Conservation (phyloP, 2,797 vertebrate genomes). For the Buceros bicornis region DNA sequence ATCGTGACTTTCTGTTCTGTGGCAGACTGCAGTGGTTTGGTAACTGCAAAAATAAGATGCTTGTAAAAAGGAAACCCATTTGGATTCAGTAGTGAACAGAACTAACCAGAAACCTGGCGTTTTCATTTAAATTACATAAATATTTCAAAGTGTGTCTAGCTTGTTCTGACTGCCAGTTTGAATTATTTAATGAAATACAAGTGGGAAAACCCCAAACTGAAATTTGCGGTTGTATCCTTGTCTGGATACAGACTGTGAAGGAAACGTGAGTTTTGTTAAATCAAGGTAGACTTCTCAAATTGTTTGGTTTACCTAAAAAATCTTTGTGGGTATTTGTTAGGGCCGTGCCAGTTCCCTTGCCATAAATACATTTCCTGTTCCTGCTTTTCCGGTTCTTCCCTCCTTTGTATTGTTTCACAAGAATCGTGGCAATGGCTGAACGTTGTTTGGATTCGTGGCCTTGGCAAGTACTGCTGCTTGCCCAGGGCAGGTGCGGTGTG, state of each 20-base stretch:
- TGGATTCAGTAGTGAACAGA: background rate
- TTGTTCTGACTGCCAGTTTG: background rate
- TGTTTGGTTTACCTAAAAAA: background rate
- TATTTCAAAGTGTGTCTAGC: background rate
- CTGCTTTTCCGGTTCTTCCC: slow-evolving; percentile 1
- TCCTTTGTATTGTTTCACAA: background rate
- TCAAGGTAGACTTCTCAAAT: background rate
- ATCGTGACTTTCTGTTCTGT: background rate
- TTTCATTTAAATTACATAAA: background rate
- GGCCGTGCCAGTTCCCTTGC: background rate
- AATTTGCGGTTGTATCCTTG: background rate
- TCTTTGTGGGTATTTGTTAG: background rate
- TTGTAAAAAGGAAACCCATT: background rate
- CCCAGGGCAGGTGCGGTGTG: background rate
- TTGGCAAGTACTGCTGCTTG: background rate
- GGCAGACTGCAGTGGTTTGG: background rate
- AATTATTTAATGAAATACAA: background rate
- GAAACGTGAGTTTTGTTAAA: background rate
- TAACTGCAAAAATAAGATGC: background rate
- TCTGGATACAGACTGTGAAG: background rate
- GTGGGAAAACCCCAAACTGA: background rate
- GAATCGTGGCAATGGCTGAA: accelerated
- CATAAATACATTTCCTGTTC: background rate
- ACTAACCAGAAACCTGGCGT: background rate
- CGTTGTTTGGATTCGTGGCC: background rate